Base-by-base conservation (phyloP, 2,113 vertebrate genomes). In the Gymnogyps californianus region DNA sequence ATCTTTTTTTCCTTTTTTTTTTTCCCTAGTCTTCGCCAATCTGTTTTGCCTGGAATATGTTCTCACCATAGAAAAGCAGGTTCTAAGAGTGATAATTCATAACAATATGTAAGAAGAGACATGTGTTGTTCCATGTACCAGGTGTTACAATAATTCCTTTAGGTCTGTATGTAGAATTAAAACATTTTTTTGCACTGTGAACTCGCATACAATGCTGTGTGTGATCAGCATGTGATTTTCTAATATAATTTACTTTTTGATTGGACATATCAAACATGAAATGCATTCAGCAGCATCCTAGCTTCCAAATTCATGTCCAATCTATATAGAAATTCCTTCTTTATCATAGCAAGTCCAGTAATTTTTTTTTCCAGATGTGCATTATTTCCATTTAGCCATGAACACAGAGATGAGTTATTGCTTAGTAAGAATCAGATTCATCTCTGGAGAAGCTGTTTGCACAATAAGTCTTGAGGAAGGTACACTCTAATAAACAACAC, bases 51-150 rank as follows among this genome's bases (percentile, higher is more conserved):
- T 47, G n/a, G 8, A 69, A 77, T 36, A 22, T 65, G 15, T 44
- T 77, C 11, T 38, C 47, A 57, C 29, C 29, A 65, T 42, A 34
- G 19, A 91, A 94, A 91, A 69, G 2, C 2, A 5, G 13, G 16
- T 34, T 77, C 15, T 25, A 32, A 59, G 29, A 59, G 18, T 46
- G 3, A 18, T 32, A 69, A 42, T 58, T 91, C 20, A 38, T 51
- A 49, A 28, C 16, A 46, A 32, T n/a, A 38, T 32, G 13, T 61
- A 54, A 65, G 52, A 89, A 42, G 31, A 71, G n/a, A 36, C 0
- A 17, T 6, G 0, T 47, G 10, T 9, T 77, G 5, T 72, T 86
- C 14, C 16, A 14, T 1, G 0, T 59, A 51, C 0, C n/a, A 31
- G 36, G 8, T 42, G 15, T 47, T 52, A 51, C 5, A 21, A 51